Conservation (phyloP, 2,113 vertebrate species). For the Pyxicephalus adspersus region DNA sequence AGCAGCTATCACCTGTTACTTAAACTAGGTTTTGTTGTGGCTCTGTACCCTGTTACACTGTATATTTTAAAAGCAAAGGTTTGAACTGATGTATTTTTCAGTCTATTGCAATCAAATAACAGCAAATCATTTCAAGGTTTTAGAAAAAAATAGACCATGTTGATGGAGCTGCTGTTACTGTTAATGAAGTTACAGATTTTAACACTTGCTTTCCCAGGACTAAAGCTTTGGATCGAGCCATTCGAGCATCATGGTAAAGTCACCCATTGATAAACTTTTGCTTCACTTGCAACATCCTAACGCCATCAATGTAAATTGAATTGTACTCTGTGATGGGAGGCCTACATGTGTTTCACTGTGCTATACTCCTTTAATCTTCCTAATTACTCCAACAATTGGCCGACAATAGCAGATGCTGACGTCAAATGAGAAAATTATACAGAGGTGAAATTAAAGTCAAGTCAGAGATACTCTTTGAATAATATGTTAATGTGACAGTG, state of each 20-base stretch:
- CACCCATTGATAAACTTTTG: conserved; percentile 68
- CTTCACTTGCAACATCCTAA: conserved; percentile 75
- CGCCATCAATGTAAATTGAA: conserved; percentile 77
- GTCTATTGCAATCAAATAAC: background rate
- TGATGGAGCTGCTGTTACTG: conserved; percentile 9
- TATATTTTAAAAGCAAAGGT: conserved; percentile 5
- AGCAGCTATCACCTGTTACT: conserved; percentile 24
- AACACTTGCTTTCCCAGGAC: background rate
- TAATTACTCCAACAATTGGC: conserved; percentile 67
- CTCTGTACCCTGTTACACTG: background rate
- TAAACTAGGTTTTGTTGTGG: background rate
- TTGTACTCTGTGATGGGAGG: conserved; percentile 74
- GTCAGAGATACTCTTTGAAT: background rate
- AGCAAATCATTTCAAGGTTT: conserved; percentile 15
- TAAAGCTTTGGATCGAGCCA: background rate
- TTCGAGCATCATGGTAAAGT: conserved; percentile 53
- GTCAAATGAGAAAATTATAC: conserved; percentile 59
- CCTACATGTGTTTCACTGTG: conserved; percentile 63
- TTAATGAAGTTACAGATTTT: background rate
- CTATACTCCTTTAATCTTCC: conserved; percentile 66
- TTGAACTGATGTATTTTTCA: conserved; percentile 24
- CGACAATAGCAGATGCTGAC: conserved; percentile 58
- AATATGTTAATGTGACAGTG: conserved; percentile 18
- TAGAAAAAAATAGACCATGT: conserved; percentile 57
- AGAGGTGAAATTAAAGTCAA: conserved; percentile 30